Conservation (phyloP, 2,113 vertebrate genomes). For the Tenebrosternarchus preto region DNA sequence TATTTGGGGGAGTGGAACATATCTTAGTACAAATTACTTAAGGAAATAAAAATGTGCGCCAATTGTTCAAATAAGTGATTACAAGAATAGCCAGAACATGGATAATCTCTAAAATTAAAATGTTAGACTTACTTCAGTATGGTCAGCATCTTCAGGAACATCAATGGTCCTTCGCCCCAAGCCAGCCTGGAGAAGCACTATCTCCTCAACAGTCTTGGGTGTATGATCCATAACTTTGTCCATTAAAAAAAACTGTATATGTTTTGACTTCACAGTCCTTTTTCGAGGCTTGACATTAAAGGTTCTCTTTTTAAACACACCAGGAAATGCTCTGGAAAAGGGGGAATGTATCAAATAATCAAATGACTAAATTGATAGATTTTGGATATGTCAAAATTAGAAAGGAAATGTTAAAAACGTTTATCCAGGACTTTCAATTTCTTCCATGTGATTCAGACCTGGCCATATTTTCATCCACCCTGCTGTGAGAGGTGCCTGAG, state of each 20-base stretch:
- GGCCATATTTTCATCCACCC: not conserved
- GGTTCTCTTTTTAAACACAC: not conserved
- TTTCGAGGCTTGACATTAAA: not conserved
- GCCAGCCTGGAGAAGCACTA: not conserved
- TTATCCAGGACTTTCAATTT: too few species aligned
- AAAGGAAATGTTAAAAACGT: too few species aligned
- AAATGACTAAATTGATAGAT: too few species aligned
- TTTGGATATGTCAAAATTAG: too few species aligned
- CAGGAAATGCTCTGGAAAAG: slow-evolving; percentile 1
- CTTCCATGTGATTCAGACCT: too few species aligned
- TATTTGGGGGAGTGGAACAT: too few species aligned
- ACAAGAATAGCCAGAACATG: too few species aligned
- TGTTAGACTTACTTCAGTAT: not conserved
- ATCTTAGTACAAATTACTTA: too few species aligned
- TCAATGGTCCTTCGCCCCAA: not conserved
- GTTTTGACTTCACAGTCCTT: not conserved
- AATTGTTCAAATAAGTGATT: too few species aligned
- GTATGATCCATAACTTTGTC: not conserved
- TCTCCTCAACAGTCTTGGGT: not conserved
- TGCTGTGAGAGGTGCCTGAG: not conserved
- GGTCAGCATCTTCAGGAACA: not conserved
- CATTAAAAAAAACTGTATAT: not conserved
- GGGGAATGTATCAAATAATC: too few species aligned
- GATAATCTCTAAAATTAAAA: too few species aligned
- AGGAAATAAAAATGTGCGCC: too few species aligned